A percentile compares a stretch with the other conserved stretches of the same genome.
Conservation (phyloP, 2,888 invertebrate species). For the Anoplius nigerrimus region DNA sequence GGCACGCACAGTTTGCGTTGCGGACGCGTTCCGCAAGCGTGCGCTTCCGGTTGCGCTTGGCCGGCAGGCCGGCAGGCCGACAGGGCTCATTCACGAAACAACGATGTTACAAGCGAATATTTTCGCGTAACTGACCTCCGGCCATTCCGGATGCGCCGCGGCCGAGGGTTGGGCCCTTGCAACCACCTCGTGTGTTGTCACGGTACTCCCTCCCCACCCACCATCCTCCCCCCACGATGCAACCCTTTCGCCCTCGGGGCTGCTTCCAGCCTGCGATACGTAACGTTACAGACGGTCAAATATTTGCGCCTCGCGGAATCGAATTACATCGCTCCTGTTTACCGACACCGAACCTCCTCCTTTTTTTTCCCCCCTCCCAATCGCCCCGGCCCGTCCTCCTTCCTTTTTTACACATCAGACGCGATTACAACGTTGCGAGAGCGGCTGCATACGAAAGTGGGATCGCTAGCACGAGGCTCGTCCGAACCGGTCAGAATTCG, state of each 20-base stretch:
- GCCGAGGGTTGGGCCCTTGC: conserved; percentile 14
- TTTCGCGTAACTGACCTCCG: conserved; percentile 56
- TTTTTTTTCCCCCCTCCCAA: neutral
- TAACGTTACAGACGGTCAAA: conserved; percentile 52
- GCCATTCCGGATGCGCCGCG: conserved; percentile 46
- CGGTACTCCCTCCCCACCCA: too few species aligned
- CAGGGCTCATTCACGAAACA: conserved; percentile 33
- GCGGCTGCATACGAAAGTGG: too few species aligned
- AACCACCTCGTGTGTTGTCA: conserved; percentile 35
- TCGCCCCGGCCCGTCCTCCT: neutral
- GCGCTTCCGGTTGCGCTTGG: conserved; percentile 12
- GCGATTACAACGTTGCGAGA: too few species aligned
- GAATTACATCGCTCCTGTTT: conserved; percentile 53
- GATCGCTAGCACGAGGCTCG: too few species aligned
- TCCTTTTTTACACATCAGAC: too few species aligned
- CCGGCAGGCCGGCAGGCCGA: neutral
- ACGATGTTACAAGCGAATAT: conserved; percentile 45
- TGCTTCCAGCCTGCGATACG: conserved; percentile 34
- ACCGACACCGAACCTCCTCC: conserved; percentile 2
- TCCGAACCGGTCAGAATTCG: neutral
- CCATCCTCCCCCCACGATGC: too few species aligned
- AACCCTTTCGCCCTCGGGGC: conserved; percentile 2
- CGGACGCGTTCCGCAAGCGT: neutral
- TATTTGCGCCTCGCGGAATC: conserved; percentile 53
- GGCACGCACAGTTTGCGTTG: neutral